Base-by-base conservation (phyloP, 2,888 invertebrate species). In the Tinea trinotella region DNA sequence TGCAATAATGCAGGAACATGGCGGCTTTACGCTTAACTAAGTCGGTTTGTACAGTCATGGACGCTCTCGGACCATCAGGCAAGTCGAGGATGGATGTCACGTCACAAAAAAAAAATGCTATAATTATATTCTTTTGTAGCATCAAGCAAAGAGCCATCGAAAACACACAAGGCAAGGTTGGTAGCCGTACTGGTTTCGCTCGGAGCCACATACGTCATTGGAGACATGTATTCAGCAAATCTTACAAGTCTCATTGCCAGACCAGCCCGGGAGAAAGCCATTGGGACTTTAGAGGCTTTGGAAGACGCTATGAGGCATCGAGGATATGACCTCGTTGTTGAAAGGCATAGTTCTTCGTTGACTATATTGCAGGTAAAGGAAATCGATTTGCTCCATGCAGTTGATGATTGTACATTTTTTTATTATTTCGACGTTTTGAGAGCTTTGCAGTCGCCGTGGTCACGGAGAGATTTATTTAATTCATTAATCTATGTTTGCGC, bases 181-280 rank as follows among this genome's bases (percentile, higher is more conserved):
- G 87, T 93, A n/a, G 88, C 90, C 10, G 89, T 91, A 20, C 74
- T 93, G 2, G 87, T 93, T 49, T 92, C 92, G 53, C 83, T 93
- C n/a, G 90, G 91, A 20, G 91, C 92, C 1, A 93, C 93, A 0
- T 93, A 93, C 67, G 92, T 93, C 3, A 89, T 93, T 52, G 92
- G 91, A 0, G 93, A 93, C 68, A 91, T 93, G 86, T 93, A 93
- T 68, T 92, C 93, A 0, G 93, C 93, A 0, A 93, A 92, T 70
- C 71, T 93, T 57, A 93, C 93, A 7, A 93, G 93, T 2, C 78
- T 93, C 18, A 83, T 93, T 56, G 93, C 93, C 0, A 84, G 90
- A 52, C 93, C 93, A 1, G 91, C 92, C 0, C 85, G 90, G 62
- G 93, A 93, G 66, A 81, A 85, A 36, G 90, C 93, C 0, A 90